phyloP scores from a whole-genome alignment of 2,797 vertebrate species.

The Argya squamiceps region DNA sequence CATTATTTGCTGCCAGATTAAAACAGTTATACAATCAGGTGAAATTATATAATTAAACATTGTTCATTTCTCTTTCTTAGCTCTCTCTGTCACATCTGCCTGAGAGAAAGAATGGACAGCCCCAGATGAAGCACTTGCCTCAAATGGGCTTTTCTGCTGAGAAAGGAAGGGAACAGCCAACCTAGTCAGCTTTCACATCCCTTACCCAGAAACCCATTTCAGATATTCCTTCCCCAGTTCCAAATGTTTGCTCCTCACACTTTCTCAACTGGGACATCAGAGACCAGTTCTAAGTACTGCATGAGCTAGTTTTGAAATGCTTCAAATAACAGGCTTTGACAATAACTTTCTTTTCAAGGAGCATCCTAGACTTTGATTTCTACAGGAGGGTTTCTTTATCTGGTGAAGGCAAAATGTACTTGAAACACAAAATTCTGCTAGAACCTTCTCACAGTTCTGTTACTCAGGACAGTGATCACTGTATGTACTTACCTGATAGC shows the following conservation, averaged over 20 bases:
- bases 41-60: neutral
- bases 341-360: neutral
- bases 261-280: neutral
- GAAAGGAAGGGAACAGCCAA: neutral
- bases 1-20: constrained; percentile 87
- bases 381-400: neutral
- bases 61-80: neutral
- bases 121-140: neutral
- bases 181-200: neutral
- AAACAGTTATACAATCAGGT: neutral
- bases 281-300: neutral
- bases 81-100: neutral
- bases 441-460: neutral
- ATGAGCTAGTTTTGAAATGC: neutral
- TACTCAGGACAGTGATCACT: neutral
- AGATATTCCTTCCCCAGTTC: neutral
- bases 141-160: neutral
- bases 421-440: neutral
- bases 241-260: neutral
- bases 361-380: neutral
- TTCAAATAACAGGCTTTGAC: neutral
- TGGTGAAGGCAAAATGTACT: neutral
- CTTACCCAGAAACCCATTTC: neutral
- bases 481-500: constrained; percentile 83
- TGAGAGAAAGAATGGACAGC: neutral